Conservation (phyloP, 2,113 vertebrate genomes). For the Mionectes macconnelli region DNA sequence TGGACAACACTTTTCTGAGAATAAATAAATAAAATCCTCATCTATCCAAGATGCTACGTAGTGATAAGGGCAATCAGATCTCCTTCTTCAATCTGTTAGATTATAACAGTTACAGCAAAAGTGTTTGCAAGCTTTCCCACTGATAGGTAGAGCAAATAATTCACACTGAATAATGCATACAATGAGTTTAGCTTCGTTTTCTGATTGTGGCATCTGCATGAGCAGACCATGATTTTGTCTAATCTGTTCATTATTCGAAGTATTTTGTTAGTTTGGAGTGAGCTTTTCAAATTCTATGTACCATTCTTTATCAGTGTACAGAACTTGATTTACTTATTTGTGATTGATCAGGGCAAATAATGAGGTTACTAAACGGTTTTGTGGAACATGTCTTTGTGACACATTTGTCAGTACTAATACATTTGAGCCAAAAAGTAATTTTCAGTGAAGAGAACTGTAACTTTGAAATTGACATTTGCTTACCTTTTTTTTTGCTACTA, state of each 20-base stretch:
- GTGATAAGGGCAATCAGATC: conserved; percentile 41
- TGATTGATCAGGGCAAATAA: not conserved
- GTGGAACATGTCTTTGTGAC: not conserved
- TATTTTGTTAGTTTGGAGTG: conserved; percentile 44
- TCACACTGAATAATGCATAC: conserved; percentile 58
- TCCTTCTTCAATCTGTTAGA: conserved; percentile 31
- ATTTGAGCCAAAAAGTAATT: not conserved
- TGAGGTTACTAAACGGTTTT: not conserved
- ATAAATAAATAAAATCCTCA: not conserved
- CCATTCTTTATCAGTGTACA: not conserved
- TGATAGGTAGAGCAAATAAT: conserved; percentile 42
- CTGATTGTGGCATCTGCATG: conserved; percentile 4
- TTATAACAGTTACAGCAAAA: conserved; percentile 21
- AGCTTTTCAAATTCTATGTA: not conserved
- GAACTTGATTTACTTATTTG: not conserved
- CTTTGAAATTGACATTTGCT: not conserved
- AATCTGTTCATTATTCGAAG: conserved; percentile 40
- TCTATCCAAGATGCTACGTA: not conserved
- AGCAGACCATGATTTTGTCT: conserved; percentile 36
- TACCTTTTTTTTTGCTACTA: not conserved
- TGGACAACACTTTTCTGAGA: not conserved
- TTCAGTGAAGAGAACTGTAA: not conserved
- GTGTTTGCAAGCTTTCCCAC: conserved; percentile 53
- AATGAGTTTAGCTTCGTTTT: conserved; percentile 19
- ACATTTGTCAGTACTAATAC: not conserved